These are phyloP conservation scores for Australoheros facetus DNA, from an alignment of 2,797 vertebrate genomes.

Conservation along the genomic window DNA sequence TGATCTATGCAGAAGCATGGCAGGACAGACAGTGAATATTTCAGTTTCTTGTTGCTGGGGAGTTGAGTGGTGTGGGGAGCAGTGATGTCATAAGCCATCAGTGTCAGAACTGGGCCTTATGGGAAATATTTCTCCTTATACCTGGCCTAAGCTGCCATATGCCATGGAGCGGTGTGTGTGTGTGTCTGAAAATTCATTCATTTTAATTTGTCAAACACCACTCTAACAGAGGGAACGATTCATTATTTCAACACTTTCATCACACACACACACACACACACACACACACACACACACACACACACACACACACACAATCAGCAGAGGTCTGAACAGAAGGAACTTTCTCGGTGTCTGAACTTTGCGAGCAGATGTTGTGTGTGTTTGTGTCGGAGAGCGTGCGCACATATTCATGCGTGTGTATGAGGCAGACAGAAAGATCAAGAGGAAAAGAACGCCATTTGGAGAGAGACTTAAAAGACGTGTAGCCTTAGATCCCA, in stretches of 20 bases:
- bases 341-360: constrained; percentile 68
- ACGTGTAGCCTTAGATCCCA: constrained; percentile 35
- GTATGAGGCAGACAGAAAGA: constrained; percentile 17
- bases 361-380: constrained; percentile 70
- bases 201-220: constrained; percentile 74
- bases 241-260: constrained; percentile 52
- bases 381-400: constrained; percentile 22
- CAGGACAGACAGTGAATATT: constrained; percentile 40
- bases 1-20: constrained; percentile 63
- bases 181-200: constrained; percentile 52
- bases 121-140: constrained; percentile 49
- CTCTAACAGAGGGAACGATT: constrained; percentile 60
- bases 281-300: constrained; percentile 3
- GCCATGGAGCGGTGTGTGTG: constrained; percentile 2
- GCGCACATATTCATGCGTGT: not conserved
- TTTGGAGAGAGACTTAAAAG: constrained; percentile 53
- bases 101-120: constrained; percentile 42
- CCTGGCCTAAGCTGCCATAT: constrained; percentile 55
- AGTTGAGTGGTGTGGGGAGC: constrained; percentile 7
- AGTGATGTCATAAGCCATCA: constrained; percentile 60
- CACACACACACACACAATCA: constrained; percentile 13
- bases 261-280: not conserved
- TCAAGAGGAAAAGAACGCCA: constrained; percentile 42
- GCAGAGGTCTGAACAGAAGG: constrained; percentile 69
- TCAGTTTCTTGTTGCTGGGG: constrained; percentile 46